Conservation (phyloP, 1,140 invertebrate species). For the Eulimnadia texana region DNA sequence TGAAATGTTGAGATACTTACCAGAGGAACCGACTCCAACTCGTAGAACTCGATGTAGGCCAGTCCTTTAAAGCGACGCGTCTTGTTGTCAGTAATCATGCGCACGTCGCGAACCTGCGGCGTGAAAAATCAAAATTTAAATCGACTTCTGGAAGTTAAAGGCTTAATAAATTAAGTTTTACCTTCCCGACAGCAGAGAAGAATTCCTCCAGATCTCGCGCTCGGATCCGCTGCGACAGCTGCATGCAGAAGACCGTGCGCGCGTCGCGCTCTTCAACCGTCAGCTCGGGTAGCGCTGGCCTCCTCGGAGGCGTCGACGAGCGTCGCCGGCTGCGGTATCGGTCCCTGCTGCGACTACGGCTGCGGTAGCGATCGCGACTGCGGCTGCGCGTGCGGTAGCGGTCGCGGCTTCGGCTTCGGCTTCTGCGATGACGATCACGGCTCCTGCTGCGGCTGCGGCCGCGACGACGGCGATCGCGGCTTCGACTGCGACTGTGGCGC, state of each 20-base stretch:
- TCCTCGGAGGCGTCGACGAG: neutral
- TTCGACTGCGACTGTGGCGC: no score
- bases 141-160: no score
- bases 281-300: constrained; percentile 44
- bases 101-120: constrained; percentile 66
- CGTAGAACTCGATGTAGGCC: constrained; percentile 97
- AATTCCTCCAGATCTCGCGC: constrained; percentile 97
- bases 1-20: no score
- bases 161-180: constrained; percentile 29
- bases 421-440: constrained; percentile 8
- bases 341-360: constrained; percentile 10
- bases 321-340: constrained; percentile 18
- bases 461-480: no score
- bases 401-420: constrained; percentile 19
- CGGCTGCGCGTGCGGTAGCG: constrained; percentile 21
- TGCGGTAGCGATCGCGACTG: neutral
- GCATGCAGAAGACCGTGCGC: constrained; percentile 96
- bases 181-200: constrained; percentile 96
- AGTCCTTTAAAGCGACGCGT: constrained; percentile 98
- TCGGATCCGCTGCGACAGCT: constrained; percentile 82
- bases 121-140: neutral
- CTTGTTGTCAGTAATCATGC: constrained; percentile 97
- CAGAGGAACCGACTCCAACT: constrained; percentile 91
- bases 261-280: constrained; percentile 96
- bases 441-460: constrained; percentile 5